Percentiles rank a stretch among this genome's conserved stretches.
Conservation (phyloP, 2,888 invertebrate species). For the Pinctada fucata region DNA sequence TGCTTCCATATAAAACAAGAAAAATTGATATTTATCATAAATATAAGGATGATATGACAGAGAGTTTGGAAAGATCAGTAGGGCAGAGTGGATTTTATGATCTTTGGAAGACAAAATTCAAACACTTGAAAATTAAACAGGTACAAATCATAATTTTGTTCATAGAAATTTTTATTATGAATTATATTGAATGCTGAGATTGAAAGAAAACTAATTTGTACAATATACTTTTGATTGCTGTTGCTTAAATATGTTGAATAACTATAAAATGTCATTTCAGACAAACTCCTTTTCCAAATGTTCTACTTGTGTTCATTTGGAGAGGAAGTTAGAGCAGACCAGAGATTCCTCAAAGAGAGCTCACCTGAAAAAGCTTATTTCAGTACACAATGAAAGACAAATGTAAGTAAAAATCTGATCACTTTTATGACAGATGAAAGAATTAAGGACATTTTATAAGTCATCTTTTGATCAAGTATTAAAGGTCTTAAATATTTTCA, state of each 20-base stretch:
- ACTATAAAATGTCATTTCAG: no score
- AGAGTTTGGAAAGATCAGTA: neutral
- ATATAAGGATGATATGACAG: neutral
- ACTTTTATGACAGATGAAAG: no score
- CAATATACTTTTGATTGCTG: no score
- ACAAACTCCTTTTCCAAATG: slow-evolving; percentile 30
- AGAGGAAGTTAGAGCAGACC: slow-evolving; percentile 21
- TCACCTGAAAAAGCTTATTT: slow-evolving; percentile 5
- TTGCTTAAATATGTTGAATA: no score
- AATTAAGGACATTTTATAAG: no score
- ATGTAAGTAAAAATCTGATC: slow-evolving; percentile 25
- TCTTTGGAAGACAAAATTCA: neutral
- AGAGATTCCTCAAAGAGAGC: slow-evolving; percentile 6
- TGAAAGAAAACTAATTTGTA: no score
- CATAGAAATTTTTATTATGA: no score
- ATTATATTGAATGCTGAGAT: no score
- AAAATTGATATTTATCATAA: neutral
- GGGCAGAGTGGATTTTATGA: neutral
- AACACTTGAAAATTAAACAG: neutral
- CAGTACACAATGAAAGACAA: slow-evolving; percentile 29
- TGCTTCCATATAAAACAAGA: neutral
- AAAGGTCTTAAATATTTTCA: neutral
- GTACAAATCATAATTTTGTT: no score
- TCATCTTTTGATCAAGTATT: no score
- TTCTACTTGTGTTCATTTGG: slow-evolving; percentile 23